Evolutionary conservation across 2,113 vertebrate genomes (phyloP).

Genomic region (Fulmarus glacialis): DNA sequence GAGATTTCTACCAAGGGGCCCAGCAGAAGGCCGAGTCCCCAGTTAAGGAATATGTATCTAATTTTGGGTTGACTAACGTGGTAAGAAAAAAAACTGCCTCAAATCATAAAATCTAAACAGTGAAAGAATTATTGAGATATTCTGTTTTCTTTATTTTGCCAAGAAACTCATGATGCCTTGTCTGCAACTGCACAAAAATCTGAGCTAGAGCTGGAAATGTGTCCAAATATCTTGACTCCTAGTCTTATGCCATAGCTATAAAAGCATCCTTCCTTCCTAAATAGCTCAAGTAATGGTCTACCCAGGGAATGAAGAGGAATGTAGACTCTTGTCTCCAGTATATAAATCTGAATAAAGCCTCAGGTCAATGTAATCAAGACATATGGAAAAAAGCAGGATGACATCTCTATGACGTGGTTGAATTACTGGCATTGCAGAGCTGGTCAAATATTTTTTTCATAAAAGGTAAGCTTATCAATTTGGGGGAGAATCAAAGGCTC

Average conservation of each 20-base stretch:
- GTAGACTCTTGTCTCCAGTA: neutral
- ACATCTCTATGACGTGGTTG: neutral
- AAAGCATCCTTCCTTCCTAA: slow-evolving; percentile 8
- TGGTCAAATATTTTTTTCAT: neutral
- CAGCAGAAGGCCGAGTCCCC: neutral
- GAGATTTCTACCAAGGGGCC: neutral
- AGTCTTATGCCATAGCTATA: neutral
- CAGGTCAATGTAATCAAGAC: neutral
- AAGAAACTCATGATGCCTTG: neutral
- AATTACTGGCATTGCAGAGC: neutral
- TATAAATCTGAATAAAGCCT: slow-evolving; percentile 10
- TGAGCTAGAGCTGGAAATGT: neutral
- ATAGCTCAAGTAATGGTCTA: neutral
- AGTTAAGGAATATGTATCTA: neutral
- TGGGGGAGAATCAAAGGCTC: neutral
- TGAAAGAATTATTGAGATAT: neutral
- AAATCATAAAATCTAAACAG: neutral
- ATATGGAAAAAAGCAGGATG: neutral
- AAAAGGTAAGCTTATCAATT: neutral
- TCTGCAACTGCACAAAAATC: neutral
- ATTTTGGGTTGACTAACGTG: neutral
- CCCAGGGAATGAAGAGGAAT: neutral
- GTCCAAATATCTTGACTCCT: neutral
- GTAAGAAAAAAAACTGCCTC: neutral
- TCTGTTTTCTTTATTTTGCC: neutral